These are phyloP conservation scores for Phataginus tetradactyla DNA, from an alignment of 2,797 vertebrate genomes.

Conservation along the genomic window DNA sequence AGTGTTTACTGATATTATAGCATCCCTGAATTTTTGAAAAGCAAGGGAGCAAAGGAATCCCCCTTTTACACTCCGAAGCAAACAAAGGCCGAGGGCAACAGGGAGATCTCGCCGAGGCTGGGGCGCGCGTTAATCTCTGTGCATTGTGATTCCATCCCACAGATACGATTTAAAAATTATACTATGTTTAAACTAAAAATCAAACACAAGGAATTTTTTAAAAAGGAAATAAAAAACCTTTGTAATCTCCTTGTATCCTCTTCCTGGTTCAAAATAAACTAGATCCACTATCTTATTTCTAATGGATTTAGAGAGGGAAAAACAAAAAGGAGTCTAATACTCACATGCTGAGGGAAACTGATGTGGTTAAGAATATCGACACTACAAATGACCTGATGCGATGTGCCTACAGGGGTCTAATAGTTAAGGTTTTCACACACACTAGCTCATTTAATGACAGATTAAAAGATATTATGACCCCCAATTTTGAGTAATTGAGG, in stretches of 20 bases:
- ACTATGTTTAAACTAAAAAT: neutral
- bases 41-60: neutral
- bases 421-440: rapidly evolving
- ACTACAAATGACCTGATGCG: neutral
- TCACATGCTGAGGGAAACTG: neutral
- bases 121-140: rapidly evolving
- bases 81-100: rapidly evolving
- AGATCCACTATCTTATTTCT: neutral
- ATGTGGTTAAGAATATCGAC: neutral
- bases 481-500: neutral
- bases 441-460: neutral
- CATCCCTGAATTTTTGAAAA: neutral
- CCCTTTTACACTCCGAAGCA: neutral
- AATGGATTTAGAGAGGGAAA: too few relatives aligned
- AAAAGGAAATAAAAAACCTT: neutral
- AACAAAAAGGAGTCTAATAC: neutral
- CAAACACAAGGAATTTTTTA: neutral
- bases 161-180: neutral
- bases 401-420: neutral
- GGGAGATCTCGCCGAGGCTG: rapidly evolving
- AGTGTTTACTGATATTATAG: neutral
- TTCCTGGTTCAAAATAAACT: neutral
- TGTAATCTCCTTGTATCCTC: neutral
- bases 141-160: rapidly evolving
- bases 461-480: neutral